Evolutionary conservation across 1,140 invertebrate species (phyloP).

Genomic region (Drosophila tsacasi): DNA sequence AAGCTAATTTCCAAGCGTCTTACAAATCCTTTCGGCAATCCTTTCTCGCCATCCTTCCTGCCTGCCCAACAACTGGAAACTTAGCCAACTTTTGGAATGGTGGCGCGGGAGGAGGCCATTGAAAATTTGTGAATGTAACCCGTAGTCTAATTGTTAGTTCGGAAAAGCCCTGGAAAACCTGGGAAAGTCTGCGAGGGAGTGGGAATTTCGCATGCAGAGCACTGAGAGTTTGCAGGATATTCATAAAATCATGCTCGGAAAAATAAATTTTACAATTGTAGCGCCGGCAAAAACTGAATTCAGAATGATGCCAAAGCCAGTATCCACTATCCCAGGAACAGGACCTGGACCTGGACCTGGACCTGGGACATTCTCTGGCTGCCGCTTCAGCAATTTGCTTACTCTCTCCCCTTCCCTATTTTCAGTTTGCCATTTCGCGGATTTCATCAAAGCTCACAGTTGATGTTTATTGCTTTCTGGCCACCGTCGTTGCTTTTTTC

Average conservation of each 20-base stretch:
- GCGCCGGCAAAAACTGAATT: slow-evolving; percentile 61
- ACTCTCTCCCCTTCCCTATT: slow-evolving; percentile 2
- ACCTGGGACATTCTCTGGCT: slow-evolving; percentile 23
- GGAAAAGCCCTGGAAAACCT: slow-evolving; percentile 5
- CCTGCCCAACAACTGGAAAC: slow-evolving; percentile 12
- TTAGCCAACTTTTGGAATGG: slow-evolving; percentile 35
- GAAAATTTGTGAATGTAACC: slow-evolving; percentile 54
- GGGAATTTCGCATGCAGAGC: slow-evolving; percentile 1
- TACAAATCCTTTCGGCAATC: slow-evolving; percentile 41
- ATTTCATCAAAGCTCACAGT: slow-evolving; percentile 57
- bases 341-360: not conserved
- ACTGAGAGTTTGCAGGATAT: slow-evolving; percentile 10
- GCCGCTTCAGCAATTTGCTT: slow-evolving; percentile 23
- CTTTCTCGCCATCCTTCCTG: slow-evolving; percentile 1
- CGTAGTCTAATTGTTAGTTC: slow-evolving; percentile 47
- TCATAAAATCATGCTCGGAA: slow-evolving; percentile 22
- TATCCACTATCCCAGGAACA: slow-evolving; percentile 2
- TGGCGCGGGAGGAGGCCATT: slow-evolving; percentile 21
- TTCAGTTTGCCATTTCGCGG: slow-evolving; percentile 43
- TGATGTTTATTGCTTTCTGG: slow-evolving; percentile 48
- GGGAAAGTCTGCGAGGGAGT: not conserved
- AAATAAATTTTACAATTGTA: slow-evolving; percentile 49
- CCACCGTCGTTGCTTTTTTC: slow-evolving; percentile 8
- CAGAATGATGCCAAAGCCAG: slow-evolving; percentile 48
- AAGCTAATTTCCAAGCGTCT: slow-evolving; percentile 73